phyloP scores from a whole-genome alignment of 2,888 invertebrate genomes.

The Nyleta sp. region DNA sequence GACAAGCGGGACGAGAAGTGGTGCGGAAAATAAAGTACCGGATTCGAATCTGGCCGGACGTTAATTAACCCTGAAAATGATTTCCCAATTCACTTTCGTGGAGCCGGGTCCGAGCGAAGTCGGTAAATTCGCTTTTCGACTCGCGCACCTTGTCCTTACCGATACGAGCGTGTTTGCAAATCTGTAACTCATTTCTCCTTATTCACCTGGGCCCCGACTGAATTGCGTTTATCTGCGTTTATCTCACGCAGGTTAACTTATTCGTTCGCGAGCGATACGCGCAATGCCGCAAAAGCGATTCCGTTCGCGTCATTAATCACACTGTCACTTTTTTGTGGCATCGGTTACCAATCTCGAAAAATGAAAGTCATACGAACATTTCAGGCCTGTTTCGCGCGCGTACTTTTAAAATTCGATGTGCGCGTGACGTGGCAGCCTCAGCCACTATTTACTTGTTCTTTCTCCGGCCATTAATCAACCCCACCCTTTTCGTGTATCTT shows the following conservation, averaged over 20 bases:
- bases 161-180: slow-evolving; percentile 31
- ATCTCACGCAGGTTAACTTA: slow-evolving; percentile 49
- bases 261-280: slow-evolving; percentile 46
- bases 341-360: slow-evolving; percentile 61
- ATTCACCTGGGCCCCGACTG: not conserved
- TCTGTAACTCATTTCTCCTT: slow-evolving; percentile 32
- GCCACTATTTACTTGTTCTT: slow-evolving; percentile 65
- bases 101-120: too few species aligned
- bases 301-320: slow-evolving; percentile 60
- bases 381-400: slow-evolving; percentile 57
- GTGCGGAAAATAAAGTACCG: too few species aligned
- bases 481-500: slow-evolving; percentile 65
- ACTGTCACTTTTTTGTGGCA: slow-evolving; percentile 60
- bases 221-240: slow-evolving; percentile 48
- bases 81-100: too few species aligned
- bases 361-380: slow-evolving; percentile 66
- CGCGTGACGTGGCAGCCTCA: slow-evolving; percentile 63
- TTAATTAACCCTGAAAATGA: too few species aligned
- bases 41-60: too few species aligned
- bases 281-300: slow-evolving; percentile 52
- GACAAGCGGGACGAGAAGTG: too few species aligned
- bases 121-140: too few species aligned
- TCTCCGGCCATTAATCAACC: slow-evolving; percentile 65
- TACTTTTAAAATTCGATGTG: slow-evolving; percentile 57
- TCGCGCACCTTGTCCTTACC: not conserved